Evolutionary conservation across 1,140 invertebrate species (phyloP).

Genomic region (Cyclargus thomasi): DNA sequence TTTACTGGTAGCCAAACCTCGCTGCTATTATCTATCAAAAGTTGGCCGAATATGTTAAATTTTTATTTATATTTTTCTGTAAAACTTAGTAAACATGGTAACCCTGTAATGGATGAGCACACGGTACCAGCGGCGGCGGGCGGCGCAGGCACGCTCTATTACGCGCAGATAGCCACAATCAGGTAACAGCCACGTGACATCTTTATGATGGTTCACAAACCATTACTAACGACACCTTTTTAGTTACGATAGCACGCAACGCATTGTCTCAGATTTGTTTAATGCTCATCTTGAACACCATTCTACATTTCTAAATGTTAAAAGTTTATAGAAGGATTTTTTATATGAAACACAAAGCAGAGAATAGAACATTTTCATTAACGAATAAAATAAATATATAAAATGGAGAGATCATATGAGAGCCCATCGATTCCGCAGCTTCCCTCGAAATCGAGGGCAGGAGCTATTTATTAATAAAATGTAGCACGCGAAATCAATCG

Average conservation of each 20-base stretch:
- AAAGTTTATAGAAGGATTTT: too few species aligned
- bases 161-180: constrained; percentile 66
- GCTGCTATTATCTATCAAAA: too few species aligned
- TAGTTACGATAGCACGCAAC: constrained; percentile 64
- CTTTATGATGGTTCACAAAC: constrained; percentile 73
- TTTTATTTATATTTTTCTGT: not conserved
- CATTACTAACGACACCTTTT: constrained; percentile 75
- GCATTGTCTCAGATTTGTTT: constrained; percentile 44
- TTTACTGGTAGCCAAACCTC: too few species aligned
- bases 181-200: constrained; percentile 65
- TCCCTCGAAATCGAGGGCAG: not conserved
- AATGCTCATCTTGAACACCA: not conserved
- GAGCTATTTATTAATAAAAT: constrained; percentile 7
- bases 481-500: constrained; percentile 53
- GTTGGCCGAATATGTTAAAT: too few species aligned
- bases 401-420: too few species aligned
- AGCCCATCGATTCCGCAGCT: not conserved
- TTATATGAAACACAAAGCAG: too few species aligned
- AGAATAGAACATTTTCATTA: too few species aligned
- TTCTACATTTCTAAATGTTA: not conserved
- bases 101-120: constrained; percentile 21
- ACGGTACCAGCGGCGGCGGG: constrained; percentile 38
- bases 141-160: constrained; percentile 54
- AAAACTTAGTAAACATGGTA: not conserved
- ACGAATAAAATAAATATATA: too few species aligned